phyloP scores from a whole-genome alignment of 2,888 invertebrate genomes.

The Hololepta plana region DNA sequence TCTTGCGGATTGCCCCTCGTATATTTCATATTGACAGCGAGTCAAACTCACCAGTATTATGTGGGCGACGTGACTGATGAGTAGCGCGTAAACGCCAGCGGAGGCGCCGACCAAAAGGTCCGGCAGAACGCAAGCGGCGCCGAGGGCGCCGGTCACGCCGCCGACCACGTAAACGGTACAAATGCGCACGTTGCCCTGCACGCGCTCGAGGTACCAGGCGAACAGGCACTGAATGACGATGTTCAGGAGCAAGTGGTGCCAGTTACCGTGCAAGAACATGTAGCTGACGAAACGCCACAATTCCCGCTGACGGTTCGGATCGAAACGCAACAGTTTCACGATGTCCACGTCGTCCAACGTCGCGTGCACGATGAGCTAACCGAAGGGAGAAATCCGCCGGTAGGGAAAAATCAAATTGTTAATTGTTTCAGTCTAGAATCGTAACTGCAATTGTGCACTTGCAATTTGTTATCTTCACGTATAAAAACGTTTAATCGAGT shows the following conservation, averaged over 20 bases:
- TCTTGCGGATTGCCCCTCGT: too few species aligned
- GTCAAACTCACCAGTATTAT: conserved; percentile 45
- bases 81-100: conserved; percentile 76
- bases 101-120: conserved; percentile 75
- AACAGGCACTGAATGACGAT: conserved; percentile 43
- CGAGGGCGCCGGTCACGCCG: conserved; percentile 56
- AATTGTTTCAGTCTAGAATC: too few species aligned
- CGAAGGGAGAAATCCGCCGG: too few species aligned
- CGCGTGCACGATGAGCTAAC: too few species aligned
- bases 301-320: conserved; percentile 44
- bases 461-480: too few species aligned
- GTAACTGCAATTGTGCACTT: too few species aligned
- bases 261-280: conserved; percentile 61
- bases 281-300: conserved; percentile 69
- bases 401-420: too few species aligned
- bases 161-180: conserved; percentile 51
- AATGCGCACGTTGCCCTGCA: conserved; percentile 3
- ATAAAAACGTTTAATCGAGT: too few species aligned
- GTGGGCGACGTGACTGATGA: conserved; percentile 75
- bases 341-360: too few species aligned
- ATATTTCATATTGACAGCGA: too few species aligned
- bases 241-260: conserved; percentile 61
- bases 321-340: conserved; percentile 31
- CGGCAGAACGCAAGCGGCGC: conserved; percentile 57
- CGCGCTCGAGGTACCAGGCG: conserved; percentile 8